Evolutionary conservation across 2,888 invertebrate genomes (phyloP), one percentile per base, ranked within the genome.

Genomic region (Rhabditoides inermis): DNA sequence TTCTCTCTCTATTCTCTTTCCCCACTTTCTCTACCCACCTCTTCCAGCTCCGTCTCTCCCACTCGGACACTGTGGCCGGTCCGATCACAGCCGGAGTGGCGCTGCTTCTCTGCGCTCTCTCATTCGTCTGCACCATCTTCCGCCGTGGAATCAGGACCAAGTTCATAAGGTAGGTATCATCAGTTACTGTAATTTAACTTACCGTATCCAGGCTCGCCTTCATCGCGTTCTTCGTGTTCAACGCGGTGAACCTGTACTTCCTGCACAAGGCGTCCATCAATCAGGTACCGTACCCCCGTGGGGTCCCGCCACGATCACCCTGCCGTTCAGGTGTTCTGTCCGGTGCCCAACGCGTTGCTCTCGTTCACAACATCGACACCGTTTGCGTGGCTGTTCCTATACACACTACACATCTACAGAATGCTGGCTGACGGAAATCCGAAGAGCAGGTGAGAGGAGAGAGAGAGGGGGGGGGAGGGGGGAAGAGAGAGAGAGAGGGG

Each of bases 361-460:
- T 63, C 69, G 18, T 62, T 70, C 50, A 56, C 61, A n/a, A 58
- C 64, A 2, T 60, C 56, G 4, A 55, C 68, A 27, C 61, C 69
- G 15, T 73, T 72, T 46, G 61, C 67, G 3, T 73, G 72, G 72
- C 58, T 70, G n/a, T 70, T 73, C 61, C 55, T 73, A 28, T 70
- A 68, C 50, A 57, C 63, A 4, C 55, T 66, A 5, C 62, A 65
- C 51, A 60, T 68, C 30, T 68, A 68, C 53, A 58, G 65, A 45
- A 60, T 67, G 51, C 56, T 68, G n/a, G 60, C 66, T 12, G 68
- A 67, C 25, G 68, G 61, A 23, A 56, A 51, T n/a, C 48, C 63
- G 1, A 56, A 59, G 26, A 55, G 61, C 45, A 63, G 54, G 63
- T 63, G n/a, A n/a, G n/a, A n/a, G n/a, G n/a, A n/a, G n/a, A n/a